Base-by-base conservation (phyloP, 2,797 vertebrate genomes). In the Myoxocephalus aenaeus region DNA sequence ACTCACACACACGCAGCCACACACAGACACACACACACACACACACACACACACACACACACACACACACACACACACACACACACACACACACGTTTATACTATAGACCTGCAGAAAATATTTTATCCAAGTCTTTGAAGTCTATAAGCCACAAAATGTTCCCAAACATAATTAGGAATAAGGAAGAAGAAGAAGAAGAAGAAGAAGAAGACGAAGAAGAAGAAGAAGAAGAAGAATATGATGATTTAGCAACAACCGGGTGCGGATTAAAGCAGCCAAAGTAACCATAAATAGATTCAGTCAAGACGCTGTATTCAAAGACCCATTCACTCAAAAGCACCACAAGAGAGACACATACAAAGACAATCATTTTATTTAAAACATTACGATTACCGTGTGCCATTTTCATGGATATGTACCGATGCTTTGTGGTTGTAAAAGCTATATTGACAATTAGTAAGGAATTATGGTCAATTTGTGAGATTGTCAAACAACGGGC, bases 401-500 rank as follows among this genome's bases (percentile, higher is more conserved):
- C 29, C 32, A n/a, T 68, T 73, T 78, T 61, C 29, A 70, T 36
- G 54, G 70, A 73, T 71, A 27, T 34, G 51, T 54, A 51, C 42
- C 54, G 73, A 75, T 44, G 40, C 72, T 38, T 74, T 6, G 36
- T 70, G 38, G 51, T 15, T 70, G 70, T 67, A 76, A 77, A 74
- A 59, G 53, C 76, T 73, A 73, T 72, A 74, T 25, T 59, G n/a
- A 11, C 69, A 71, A 48, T 85, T 74, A 80, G 61, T 53, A n/a
- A 51, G 27, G 42, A 54, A 72, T 87, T 82, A 36, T 62, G 79
- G 81, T 75, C 74, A 79, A 4, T 77, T 42, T 62, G 62, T 50
- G 56, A 61, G 51, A 66, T 58, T 83, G 75, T 76, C 84, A 85
- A 86, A 85, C 63, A 56, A 63, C n/a, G 66, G 70, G 67, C 69